Evolutionary conservation across 2,888 invertebrate genomes (phyloP), one percentile per base, ranked within the genome.

Genomic region (Amblyjoppa fuscipennis): DNA sequence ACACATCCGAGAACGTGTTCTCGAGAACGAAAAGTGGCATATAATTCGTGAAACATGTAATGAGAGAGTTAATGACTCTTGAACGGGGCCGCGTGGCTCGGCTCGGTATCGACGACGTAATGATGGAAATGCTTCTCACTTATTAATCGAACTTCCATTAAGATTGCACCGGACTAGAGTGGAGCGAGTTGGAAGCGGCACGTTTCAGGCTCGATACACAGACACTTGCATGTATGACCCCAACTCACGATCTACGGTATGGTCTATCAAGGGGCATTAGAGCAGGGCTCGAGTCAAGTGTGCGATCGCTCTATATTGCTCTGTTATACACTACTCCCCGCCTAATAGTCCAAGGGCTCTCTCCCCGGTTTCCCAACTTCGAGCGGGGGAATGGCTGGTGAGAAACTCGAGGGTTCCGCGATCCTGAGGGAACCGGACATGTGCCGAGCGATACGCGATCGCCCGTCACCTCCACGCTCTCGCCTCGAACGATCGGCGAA

Each of bases 381-480:
- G 38, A 64, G 66, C 70, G 85, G 87, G 91, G 91, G 91, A 16
- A 16, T 0, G 34, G 34, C 9, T 28, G 31, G 64, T 92, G 92
- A 92, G 92, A 92, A 92, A 90, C 88, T 82, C 88, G 89, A 88
- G 92, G 92, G 90, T 90, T 90, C 90, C 78, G 82, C 88, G 90
- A 86, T 93, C 89, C 92, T 91, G 90, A 93, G 92, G 91, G 93
- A 93, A 92, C 90, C 87, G 88, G 89, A 91, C 92, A 92, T 92
- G 91, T 92, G 92, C 89, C 81, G 73, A 66, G 16, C 45, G 80
- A 79, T 70, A 87, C 73, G 73, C 73, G 69, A 74, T 83, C 82
- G 78, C 66, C 77, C 76, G 59, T 73, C 76, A 31, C 25, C n/a
- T n/a, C 66, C 79, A 31, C 49, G n/a, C 53, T 76, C 64, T 64